Evolutionary conservation across 2,888 invertebrate species (phyloP), one percentile per base, ranked within the genome.

Genomic region (Eilema depressum): DNA sequence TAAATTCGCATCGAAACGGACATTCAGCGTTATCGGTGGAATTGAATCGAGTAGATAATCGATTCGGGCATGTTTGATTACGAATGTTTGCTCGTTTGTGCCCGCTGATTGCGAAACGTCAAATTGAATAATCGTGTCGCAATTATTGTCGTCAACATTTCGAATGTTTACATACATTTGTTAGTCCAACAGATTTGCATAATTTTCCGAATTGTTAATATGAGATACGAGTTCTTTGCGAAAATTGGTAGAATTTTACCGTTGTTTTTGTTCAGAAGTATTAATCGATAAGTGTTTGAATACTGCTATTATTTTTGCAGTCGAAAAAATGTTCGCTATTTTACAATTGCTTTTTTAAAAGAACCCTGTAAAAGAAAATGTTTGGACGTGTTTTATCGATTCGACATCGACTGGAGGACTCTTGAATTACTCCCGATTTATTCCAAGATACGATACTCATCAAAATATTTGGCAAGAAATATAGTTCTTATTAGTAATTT

Each of bases 21-120:
- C 83, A 82, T 84, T 80, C 83, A 76, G 65, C 70, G 76, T 78
- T 82, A 83, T 82, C 82, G 75, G 80, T 25, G 75, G 83, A 83
- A 85, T 83, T 80, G 86, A 89, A 88, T 89, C 88, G 89, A 89
- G 85, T 88, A 88, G 88, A 92, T 93, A 93, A 93, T 93, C 92
- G 92, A 93, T 93, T 90, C 86, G 82, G 88, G 83, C 83, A 85
- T 92, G 93, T 94, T 94, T 93, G 92, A 91, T 86, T 85, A 80
- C 89, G 86, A 84, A 78, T 94, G 93, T 94, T 94, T 94, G 92
- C 91, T 87, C 91, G 92, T 89, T 92, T 91, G 92, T 89, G 90
- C 89, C 89, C 94, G 90, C 91, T 94, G 95, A 95, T 95, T 94
- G 95, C 92, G 88, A 92, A 88, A 91, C 90, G 92, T 90, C 91